A percentile compares a stretch with the other conserved stretches of the same genome.
Evolutionary conservation across 2,888 invertebrate species (phyloP).

Genomic region (Bembecia ichneumoniformis): DNA sequence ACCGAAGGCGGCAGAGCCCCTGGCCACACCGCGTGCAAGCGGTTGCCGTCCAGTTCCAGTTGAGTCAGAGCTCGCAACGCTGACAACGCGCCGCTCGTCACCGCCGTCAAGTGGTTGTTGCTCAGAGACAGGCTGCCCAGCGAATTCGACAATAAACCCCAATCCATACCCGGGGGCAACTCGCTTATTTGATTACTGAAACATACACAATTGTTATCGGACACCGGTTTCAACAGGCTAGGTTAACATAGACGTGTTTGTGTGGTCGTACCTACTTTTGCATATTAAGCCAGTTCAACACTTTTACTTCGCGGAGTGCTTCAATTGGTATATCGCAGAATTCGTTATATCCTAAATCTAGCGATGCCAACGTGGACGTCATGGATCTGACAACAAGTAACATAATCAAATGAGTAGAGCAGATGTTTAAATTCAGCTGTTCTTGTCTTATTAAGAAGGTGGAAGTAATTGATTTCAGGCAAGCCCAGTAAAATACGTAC

Average conservation of each 20-base stretch:
- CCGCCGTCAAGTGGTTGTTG: constrained; percentile 78
- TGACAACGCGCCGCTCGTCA: constrained; percentile 64
- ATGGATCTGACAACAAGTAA: constrained; percentile 75
- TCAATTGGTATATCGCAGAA: constrained; percentile 78
- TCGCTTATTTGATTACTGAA: constrained; percentile 79
- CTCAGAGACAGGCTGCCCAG: constrained; percentile 82
- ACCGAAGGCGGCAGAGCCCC: constrained; percentile 73
- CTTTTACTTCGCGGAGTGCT: constrained; percentile 75
- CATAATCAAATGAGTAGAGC: not conserved
- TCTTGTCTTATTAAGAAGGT: too few species aligned
- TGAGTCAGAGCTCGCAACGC: constrained; percentile 73
- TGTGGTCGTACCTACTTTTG: constrained; percentile 74
- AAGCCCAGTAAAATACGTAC: constrained; percentile 53
- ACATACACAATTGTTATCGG: constrained; percentile 13
- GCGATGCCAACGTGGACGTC: constrained; percentile 80
- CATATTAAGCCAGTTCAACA: constrained; percentile 82
- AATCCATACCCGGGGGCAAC: constrained; percentile 58
- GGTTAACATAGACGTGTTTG: not conserved
- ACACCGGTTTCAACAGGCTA: not conserved
- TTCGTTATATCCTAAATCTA: constrained; percentile 83
- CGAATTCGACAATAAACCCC: constrained; percentile 80
- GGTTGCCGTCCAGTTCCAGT: constrained; percentile 78
- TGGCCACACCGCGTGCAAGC: constrained; percentile 71
- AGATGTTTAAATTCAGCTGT: too few species aligned
- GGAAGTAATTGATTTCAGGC: not conserved